These are phyloP conservation scores for Eucidaris tribuloides DNA, from an alignment of 35 echinoderm and acorn worm species.

Conservation along the genomic window DNA sequence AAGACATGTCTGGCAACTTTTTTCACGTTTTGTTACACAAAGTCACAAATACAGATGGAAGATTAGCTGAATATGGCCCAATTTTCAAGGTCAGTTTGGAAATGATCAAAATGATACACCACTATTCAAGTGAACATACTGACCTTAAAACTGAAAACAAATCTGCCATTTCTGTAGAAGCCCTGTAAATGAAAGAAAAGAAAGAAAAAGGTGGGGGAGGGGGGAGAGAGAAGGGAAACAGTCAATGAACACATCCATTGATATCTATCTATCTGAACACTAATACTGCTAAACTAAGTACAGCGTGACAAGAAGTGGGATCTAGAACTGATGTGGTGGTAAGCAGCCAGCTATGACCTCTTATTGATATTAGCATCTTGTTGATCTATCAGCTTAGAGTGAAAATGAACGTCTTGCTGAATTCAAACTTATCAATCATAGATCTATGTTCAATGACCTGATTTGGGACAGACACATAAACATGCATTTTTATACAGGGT, in stretches of 20 bases:
- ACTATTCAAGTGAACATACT: not conserved
- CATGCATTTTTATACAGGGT: too few species aligned
- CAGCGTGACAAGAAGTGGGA: not conserved
- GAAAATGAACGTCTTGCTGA: too few species aligned
- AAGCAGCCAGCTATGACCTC: too few species aligned
- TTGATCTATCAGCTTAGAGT: too few species aligned
- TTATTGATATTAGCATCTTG: too few species aligned
- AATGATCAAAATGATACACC: not conserved
- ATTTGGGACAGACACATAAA: too few species aligned
- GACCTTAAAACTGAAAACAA: slow-evolving; percentile 98
- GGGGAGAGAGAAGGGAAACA: not conserved
- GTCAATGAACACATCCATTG: not conserved
- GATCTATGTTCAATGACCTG: too few species aligned
- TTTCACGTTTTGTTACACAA: too few species aligned
- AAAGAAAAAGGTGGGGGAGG: too few species aligned
- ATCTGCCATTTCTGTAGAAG: slow-evolving; percentile 99
- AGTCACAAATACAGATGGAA: not conserved
- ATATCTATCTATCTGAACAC: not conserved
- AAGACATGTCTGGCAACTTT: too few species aligned
- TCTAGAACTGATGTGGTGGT: too few species aligned
- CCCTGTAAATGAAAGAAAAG: slow-evolving; percentile 58
- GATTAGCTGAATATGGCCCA: not conserved
- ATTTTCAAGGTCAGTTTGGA: not conserved
- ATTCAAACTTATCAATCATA: too few species aligned
- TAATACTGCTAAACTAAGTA: not conserved